phyloP scores from a whole-genome alignment of 2,888 invertebrate genomes.

The Heteropelma amictum region DNA sequence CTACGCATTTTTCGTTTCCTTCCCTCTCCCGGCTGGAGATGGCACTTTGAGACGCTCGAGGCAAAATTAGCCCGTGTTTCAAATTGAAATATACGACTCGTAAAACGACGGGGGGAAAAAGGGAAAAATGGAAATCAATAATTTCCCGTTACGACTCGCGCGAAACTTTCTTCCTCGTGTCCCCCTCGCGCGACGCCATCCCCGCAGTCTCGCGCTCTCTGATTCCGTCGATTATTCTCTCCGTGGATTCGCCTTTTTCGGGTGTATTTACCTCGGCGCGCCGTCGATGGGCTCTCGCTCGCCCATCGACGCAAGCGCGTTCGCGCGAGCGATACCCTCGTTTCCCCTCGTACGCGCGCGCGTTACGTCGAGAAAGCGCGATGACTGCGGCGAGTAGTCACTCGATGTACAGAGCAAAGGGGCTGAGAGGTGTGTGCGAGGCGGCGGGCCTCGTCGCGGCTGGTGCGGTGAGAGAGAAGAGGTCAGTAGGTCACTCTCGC shows the following conservation, averaged over 20 bases:
- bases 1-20: constrained; percentile 2
- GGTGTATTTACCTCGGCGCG: background rate
- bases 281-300: background rate
- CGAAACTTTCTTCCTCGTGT: background rate
- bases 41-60: no score
- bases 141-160: background rate
- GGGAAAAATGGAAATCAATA: no score
- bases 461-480: constrained; percentile 61
- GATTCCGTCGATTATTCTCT: background rate
- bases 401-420: background rate
- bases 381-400: background rate
- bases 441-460: background rate
- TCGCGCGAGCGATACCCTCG: background rate
- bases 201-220: background rate
- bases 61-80: no score
- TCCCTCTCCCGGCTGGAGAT: background rate
- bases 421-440: constrained; percentile 20
- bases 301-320: background rate
- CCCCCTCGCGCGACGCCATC: background rate
- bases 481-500: constrained; percentile 77
- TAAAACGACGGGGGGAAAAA: no score
- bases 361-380: background rate
- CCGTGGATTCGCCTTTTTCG: constrained; percentile 11
- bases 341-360: no score
- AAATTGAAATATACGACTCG: no score